Conservation (phyloP, 2,113 vertebrate species). For the Muntiacus muntjak region DNA sequence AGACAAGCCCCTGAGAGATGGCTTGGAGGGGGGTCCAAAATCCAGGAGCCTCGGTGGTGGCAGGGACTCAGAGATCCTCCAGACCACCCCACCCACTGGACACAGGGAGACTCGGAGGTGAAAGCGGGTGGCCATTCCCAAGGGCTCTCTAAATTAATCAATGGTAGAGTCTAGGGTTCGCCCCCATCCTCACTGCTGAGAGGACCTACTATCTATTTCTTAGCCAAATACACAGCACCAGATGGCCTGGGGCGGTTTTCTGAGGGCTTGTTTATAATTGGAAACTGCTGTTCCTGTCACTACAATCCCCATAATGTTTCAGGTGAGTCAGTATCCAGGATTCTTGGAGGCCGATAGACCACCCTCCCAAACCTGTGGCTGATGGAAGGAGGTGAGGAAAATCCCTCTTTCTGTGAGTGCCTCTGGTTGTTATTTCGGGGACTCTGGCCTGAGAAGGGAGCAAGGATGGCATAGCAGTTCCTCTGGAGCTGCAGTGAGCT, state of each 20-base stretch:
- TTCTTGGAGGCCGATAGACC: not conserved
- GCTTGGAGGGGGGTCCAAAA: too few relatives aligned
- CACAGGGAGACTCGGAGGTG: not conserved
- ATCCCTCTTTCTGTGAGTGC: not conserved
- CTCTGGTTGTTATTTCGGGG: not conserved
- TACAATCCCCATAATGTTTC: too few relatives aligned
- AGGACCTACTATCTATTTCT: not conserved
- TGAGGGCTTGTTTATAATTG: not conserved
- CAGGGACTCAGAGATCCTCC: not conserved
- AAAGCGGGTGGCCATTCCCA: not conserved
- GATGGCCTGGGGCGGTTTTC: not conserved
- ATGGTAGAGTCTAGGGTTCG: not conserved
- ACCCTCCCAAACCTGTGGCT: not conserved
- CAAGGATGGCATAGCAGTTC: not conserved
- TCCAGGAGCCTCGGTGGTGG: fast-evolving
- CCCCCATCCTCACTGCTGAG: not conserved
- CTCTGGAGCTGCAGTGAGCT: not conserved
- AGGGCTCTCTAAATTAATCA: not conserved
- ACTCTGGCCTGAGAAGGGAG: not conserved
- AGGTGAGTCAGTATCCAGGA: not conserved
- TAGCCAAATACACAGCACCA: not conserved
- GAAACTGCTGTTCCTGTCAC: not conserved
- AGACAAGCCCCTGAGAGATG: too few relatives aligned
- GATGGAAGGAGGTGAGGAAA: not conserved
- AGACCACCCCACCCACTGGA: not conserved